These are phyloP conservation scores for Zygothrica quintamaculata DNA, from an alignment of 2,888 invertebrate species.

Conservation along the genomic window DNA sequence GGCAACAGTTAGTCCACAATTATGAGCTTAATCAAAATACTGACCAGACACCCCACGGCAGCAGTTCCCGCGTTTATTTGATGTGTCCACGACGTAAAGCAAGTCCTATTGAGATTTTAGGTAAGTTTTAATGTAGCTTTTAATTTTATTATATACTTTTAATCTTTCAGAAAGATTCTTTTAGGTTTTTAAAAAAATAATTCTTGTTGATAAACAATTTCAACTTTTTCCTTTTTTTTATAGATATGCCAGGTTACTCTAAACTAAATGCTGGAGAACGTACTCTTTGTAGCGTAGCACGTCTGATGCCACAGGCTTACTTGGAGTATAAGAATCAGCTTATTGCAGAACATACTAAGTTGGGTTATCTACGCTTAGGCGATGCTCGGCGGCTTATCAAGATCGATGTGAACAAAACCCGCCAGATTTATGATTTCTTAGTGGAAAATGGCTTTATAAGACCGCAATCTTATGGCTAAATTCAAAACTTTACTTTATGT, in stretches of 20 bases:
- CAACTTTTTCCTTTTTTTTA: no score
- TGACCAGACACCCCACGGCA: conserved; percentile 61
- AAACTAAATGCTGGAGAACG: conserved; percentile 89
- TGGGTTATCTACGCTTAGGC: conserved; percentile 90
- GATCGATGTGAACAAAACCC: conserved; percentile 96
- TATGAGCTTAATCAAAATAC: conserved; percentile 74
- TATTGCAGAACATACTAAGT: conserved; percentile 90
- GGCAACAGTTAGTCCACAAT: conserved; percentile 70
- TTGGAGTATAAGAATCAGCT: conserved; percentile 91
- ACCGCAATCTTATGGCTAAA: conserved; percentile 39
- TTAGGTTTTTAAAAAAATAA: no score
- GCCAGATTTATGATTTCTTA: conserved; percentile 93
- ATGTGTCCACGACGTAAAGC: conserved; percentile 80
- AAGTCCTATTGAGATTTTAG: conserved; percentile 82
- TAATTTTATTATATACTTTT: no score
- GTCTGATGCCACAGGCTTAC: conserved; percentile 91
- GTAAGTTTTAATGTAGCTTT: conserved; percentile 39
- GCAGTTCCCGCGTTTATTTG: conserved; percentile 60
- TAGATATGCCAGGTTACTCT: conserved; percentile 91
- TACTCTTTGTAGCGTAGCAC: conserved; percentile 90
- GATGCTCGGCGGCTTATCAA: conserved; percentile 93
- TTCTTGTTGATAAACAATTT: no score
- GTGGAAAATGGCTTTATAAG: conserved; percentile 89
- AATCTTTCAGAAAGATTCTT: no score
- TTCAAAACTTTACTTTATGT: conserved; percentile 10